These are phyloP conservation scores for Erynnis tages DNA, from an alignment of 2,888 invertebrate genomes.

Conservation along the genomic window DNA sequence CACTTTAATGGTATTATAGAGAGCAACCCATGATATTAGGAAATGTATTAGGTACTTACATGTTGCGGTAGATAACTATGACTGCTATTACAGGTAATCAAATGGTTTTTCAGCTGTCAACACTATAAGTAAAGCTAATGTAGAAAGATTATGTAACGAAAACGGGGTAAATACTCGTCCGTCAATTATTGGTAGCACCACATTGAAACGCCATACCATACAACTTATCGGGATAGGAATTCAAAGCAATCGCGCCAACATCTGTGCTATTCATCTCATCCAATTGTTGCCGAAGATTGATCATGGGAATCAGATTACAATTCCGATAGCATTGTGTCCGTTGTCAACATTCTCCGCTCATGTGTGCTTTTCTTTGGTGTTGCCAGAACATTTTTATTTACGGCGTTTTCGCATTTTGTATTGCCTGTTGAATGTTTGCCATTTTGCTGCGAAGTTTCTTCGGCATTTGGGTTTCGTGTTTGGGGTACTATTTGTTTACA, in stretches of 20 bases:
- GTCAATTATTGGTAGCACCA: conserved; percentile 10
- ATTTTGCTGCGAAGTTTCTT: conserved; percentile 1
- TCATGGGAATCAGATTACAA: conserved; percentile 41
- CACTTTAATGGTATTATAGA: too few species aligned
- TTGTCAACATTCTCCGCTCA: conserved; percentile 32
- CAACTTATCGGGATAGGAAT: neutral
- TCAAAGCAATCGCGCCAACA: conserved; percentile 37
- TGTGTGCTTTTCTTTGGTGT: conserved; percentile 23
- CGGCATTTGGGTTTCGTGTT: too few species aligned
- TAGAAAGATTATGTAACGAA: neutral
- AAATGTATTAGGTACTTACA: too few species aligned
- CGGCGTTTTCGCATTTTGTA: neutral
- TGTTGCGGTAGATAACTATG: too few species aligned
- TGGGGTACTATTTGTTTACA: neutral
- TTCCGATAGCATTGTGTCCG: conserved; percentile 37
- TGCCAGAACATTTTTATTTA: conserved; percentile 17
- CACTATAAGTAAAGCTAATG: too few species aligned
- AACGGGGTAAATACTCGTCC: neutral
- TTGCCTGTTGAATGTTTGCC: conserved; percentile 23
- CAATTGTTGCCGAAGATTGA: conserved; percentile 39
- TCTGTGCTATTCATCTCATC: conserved; percentile 37
- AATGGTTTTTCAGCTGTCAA: too few species aligned
- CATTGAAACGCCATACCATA: conserved; percentile 1
- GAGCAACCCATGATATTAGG: too few species aligned
- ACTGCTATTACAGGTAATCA: too few species aligned